Evolutionary conservation across 2,888 invertebrate species (phyloP).

Genomic region (Aplocera efformata): DNA sequence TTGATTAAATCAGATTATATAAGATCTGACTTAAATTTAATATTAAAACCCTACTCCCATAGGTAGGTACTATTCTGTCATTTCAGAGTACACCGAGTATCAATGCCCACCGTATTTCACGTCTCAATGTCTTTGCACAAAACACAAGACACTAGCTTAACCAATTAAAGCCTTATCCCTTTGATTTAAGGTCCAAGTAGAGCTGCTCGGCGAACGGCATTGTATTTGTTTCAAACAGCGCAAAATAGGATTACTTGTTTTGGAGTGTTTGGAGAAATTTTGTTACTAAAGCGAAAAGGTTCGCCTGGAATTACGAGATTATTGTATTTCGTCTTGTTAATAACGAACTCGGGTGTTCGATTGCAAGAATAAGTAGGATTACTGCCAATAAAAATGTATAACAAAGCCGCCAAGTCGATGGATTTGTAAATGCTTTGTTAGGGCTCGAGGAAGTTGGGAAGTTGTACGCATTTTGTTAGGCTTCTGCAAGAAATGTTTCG

Average conservation of each 20-base stretch:
- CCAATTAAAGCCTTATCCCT: conserved; percentile 14
- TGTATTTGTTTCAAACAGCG: conserved; percentile 41
- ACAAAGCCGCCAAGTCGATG: conserved; percentile 32
- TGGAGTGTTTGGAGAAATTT: conserved; percentile 40
- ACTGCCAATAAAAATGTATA: conserved; percentile 36
- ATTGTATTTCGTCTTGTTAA: conserved; percentile 35
- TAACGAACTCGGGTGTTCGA: conserved; percentile 39
- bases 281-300: conserved; percentile 38
- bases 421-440: conserved; percentile 29
- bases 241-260: conserved; percentile 47
- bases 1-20: no score
- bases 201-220: conserved; percentile 27
- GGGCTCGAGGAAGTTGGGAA: conserved; percentile 10
- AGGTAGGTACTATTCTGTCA: conserved; percentile 19
- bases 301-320: conserved; percentile 42
- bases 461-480: conserved; percentile 5
- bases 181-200: conserved; percentile 18
- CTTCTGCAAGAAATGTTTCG: not conserved
- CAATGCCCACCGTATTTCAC: conserved; percentile 17
- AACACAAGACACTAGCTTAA: conserved; percentile 4
- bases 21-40: no score
- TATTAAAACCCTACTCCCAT: conserved; percentile 15
- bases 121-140: conserved; percentile 22
- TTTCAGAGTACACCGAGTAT: conserved; percentile 13
- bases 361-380: conserved; percentile 35